Evolutionary conservation across 92 coral and sea anemone genomes (phyloP), one percentile per base, ranked within the genome.

Genomic region (Metridium senile): DNA sequence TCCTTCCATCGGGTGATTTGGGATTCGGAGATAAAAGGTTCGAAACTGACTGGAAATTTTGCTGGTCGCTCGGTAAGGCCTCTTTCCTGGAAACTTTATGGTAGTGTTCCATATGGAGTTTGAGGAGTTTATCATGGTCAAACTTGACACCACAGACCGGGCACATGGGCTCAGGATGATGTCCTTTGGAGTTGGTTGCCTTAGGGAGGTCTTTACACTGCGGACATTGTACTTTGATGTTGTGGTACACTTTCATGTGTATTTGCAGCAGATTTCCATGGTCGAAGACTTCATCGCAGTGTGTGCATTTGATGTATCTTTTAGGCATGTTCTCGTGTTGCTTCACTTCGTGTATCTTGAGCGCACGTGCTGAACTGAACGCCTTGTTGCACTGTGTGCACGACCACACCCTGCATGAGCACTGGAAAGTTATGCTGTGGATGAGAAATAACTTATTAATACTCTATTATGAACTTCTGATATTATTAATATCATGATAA

Each of bases 61-160:
- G 53, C 25, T 57, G 68, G 29, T 73, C 78, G 33, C 9, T 73
- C 27, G 76, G 69, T 57, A 51, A 70, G 16, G 81, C 49, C 18
- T 82, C 90, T 27, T 80, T 83, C 73, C 79, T 85, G 47, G 82
- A 85, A n/a, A 91, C 71, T 63, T 89, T 91, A 78, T 91, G 97
- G 29, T 91, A 91, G 71, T 91, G 91, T 34, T 91, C 91, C 97
- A 91, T 89, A 69, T 91, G 97, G 35, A 91, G 84, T 68, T 89
- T 91, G n/a, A 91, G 66, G 39, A 91, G 84, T 66, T 91, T 91
- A 58, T 89, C 97, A 39, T 91, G 97, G 69, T 91, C 97, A 72
- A 91, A 91, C 64, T 89, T 91, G 63, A 91, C 76, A 17, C 97
- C 97, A 54, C 97, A 91, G 19, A 89, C 87, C 13, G 87, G 85